These are phyloP conservation scores for Tinamus major DNA, from an alignment of 2,797 vertebrate genomes.

Conservation along the genomic window DNA sequence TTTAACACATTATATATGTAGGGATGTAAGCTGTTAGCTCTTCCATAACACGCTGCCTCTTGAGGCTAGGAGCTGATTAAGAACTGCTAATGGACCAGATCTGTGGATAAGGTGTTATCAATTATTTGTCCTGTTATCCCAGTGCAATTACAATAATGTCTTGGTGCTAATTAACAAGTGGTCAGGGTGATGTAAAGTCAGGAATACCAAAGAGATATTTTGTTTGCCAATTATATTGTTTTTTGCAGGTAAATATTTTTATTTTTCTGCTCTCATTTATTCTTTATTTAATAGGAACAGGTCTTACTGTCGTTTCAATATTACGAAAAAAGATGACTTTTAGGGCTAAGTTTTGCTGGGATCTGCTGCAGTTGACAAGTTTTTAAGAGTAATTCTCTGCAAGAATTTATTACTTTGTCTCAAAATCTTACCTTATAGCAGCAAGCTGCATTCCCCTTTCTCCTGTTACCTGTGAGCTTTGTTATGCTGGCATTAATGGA, in stretches of 20 bases:
- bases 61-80: background rate
- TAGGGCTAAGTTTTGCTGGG: background rate
- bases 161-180: slow-evolving; percentile 6
- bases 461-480: background rate
- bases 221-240: background rate
- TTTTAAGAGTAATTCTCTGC: background rate
- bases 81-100: background rate
- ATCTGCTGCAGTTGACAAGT: background rate
- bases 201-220: background rate
- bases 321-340: background rate
- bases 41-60: background rate
- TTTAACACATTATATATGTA: background rate
- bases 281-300: background rate
- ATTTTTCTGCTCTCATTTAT: background rate
- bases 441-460: background rate
- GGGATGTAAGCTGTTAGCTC: background rate
- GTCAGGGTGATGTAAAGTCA: background rate
- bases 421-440: background rate
- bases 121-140: slow-evolving; percentile 33
- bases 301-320: background rate
- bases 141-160: background rate
- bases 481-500: background rate
- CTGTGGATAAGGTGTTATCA: background rate
- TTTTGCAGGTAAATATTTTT: background rate
- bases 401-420: background rate